Conservation (phyloP, 2,888 invertebrate genomes). For the Cenopis cana region DNA sequence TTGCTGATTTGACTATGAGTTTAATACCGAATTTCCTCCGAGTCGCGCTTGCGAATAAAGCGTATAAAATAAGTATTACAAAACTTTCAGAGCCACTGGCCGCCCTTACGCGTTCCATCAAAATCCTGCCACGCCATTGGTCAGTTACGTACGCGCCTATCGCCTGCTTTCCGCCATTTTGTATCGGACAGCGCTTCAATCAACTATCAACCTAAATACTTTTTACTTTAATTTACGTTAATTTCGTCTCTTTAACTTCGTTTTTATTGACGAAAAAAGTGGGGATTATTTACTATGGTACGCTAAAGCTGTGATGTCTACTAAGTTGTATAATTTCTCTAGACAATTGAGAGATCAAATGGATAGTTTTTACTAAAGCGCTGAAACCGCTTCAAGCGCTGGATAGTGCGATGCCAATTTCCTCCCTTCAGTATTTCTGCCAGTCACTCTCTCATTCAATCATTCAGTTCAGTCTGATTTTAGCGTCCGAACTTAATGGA, state of each 20-base stretch:
- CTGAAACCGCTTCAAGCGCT: slow-evolving; percentile 62
- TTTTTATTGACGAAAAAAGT: neutral
- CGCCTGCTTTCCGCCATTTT: slow-evolving; percentile 43
- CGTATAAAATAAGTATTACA: slow-evolving; percentile 37
- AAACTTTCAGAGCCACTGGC: slow-evolving; percentile 55
- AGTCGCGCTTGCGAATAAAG: neutral
- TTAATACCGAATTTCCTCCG: no score
- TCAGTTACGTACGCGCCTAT: slow-evolving; percentile 51
- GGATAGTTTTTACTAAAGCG: slow-evolving; percentile 54
- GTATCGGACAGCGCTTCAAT: slow-evolving; percentile 48
- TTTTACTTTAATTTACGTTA: neutral
- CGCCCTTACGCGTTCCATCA: slow-evolving; percentile 48
- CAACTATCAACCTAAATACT: slow-evolving; percentile 13
- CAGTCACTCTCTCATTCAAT: slow-evolving; percentile 75
- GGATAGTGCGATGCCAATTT: slow-evolving; percentile 50
- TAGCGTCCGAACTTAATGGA: slow-evolving; percentile 44
- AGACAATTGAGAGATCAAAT: neutral
- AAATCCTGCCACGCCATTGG: slow-evolving; percentile 55
- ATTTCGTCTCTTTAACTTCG: neutral
- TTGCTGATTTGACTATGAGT: no score
- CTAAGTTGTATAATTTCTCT: neutral
- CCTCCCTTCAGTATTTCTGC: slow-evolving; percentile 78
- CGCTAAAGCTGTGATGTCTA: neutral
- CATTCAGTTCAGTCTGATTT: slow-evolving; percentile 57
- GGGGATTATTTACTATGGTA: neutral